A percentile compares a stretch with the other conserved stretches of the same genome.
phyloP scores from a whole-genome alignment of 2,888 invertebrate genomes.

The Morpho helenor region DNA sequence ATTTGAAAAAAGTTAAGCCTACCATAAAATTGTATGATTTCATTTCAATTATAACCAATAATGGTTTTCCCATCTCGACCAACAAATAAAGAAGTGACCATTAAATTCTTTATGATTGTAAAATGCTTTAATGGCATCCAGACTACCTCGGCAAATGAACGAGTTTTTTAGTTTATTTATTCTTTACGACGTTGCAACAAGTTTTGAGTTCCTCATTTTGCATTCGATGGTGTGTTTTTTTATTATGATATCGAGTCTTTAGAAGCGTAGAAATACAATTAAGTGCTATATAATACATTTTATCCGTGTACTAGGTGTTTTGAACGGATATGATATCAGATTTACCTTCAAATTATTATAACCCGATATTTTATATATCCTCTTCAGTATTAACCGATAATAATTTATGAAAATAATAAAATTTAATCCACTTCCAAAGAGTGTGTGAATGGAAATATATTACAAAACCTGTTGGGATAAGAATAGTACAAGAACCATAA shows the following conservation, averaged over 20 bases:
- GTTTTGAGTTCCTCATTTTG: constrained; percentile 21
- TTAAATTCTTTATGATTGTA: constrained; percentile 19
- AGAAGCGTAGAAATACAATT: constrained; percentile 18
- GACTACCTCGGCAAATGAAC: constrained; percentile 23
- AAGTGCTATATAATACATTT: constrained; percentile 16
- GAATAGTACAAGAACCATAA: no score
- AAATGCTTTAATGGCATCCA: constrained; percentile 25
- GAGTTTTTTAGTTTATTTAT: constrained; percentile 25
- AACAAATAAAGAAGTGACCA: constrained; percentile 16
- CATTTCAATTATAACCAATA: constrained; percentile 5
- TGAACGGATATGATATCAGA: constrained; percentile 15
- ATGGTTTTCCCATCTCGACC: constrained; percentile 5
- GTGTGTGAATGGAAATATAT: no score
- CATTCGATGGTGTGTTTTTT: constrained; percentile 15
- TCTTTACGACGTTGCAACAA: constrained; percentile 21
- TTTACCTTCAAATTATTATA: constrained; percentile 5
- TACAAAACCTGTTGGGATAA: no score
- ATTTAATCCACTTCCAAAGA: no score
- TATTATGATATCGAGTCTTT: constrained; percentile 15
- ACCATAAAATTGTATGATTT: not conserved
- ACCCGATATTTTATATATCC: not conserved
- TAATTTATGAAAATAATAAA: not conserved
- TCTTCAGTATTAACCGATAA: not conserved
- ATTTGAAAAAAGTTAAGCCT: no score
- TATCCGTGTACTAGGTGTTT: constrained; percentile 5